Base-by-base conservation (phyloP, 2,888 invertebrate genomes). In the Pemphredon lugubris region DNA sequence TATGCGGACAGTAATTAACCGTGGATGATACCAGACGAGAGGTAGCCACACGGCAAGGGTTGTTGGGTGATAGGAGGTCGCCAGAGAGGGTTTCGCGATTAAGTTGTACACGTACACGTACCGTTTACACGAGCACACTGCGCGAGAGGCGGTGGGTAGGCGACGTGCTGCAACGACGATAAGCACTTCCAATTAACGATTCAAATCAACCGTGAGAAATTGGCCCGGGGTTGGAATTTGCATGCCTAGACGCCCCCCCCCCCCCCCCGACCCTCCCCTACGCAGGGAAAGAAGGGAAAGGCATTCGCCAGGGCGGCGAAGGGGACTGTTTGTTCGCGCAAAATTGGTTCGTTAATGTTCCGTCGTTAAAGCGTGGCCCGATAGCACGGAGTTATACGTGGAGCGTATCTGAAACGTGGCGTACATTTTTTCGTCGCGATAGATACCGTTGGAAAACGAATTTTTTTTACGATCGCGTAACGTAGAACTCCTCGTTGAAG, bases 111-210 rank as follows among this genome's bases (percentile, higher is more conserved):
- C 48, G 64, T 55, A 63, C 59, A 34, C 40, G n/a, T n/a, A 26
- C 11, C 23, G 39, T 30, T 53, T 45, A 40, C 47, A 51, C 51
- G 26, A 47, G 50, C 53, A 57, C 65, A 20, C 34, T 9, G 7
- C 26, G 26, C 7, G 26, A 7, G 37, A 53, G 23, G 20, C 16
- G 13, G 30, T 21, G 30, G 7, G 55, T 9, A 30, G 51, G 55
- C 73, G 66, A 64, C 47, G 51, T 71, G 78, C 32, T 34, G 61
- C 42, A 45, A 67, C 47, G 58, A 47, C 67, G 78, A 82, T 82
- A 83, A 80, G 74, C 78, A 61, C 57, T 73, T 69, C 67, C 78
- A 82, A 75, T 83, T 76, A 82, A 80, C 75, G 74, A 75, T 79
- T 77, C 66, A 60, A 72, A 79, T 78, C 71, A 69, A 76, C 70